Evolutionary conservation across 2,113 vertebrate species (phyloP).

Genomic region (Platysternon megacephalum): DNA sequence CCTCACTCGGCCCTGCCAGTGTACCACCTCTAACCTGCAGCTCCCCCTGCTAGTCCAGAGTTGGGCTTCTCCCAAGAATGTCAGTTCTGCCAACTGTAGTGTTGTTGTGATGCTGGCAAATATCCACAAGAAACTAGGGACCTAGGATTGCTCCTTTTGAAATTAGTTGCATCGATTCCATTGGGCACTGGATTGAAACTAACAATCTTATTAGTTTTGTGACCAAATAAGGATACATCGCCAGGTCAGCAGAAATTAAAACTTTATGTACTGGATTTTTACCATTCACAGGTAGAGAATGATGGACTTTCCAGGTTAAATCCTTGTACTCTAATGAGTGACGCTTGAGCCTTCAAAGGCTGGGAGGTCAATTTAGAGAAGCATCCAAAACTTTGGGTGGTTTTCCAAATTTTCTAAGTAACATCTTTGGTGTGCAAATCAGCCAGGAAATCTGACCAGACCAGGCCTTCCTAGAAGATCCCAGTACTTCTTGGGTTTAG

Average conservation of each 20-base stretch:
- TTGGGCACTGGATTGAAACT: not conserved
- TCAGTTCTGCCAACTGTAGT: not conserved
- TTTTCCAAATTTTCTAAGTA: not conserved
- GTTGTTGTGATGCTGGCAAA: not conserved
- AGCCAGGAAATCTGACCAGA: not conserved
- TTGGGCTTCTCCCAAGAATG: fast-evolving
- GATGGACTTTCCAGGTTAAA: not conserved
- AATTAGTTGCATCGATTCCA: not conserved
- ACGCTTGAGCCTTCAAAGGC: not conserved
- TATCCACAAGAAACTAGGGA: not conserved
- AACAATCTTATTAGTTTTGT: not conserved
- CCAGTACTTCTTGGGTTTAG: not conserved
- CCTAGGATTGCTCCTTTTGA: not conserved
- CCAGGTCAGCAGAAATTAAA: not conserved
- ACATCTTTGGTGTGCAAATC: not conserved
- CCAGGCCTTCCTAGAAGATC: not conserved
- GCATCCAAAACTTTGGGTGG: not conserved
- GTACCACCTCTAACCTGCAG: not conserved
- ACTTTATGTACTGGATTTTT: not conserved
- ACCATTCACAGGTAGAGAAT: not conserved
- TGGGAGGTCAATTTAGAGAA: not conserved
- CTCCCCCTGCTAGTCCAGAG: not conserved
- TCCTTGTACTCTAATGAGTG: not conserved
- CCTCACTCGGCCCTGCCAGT: not conserved
- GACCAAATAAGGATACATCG: not conserved